Evolutionary conservation across 2,888 invertebrate genomes (phyloP), one percentile per base, ranked within the genome.

Genomic region (Eupithecia inturbata): DNA sequence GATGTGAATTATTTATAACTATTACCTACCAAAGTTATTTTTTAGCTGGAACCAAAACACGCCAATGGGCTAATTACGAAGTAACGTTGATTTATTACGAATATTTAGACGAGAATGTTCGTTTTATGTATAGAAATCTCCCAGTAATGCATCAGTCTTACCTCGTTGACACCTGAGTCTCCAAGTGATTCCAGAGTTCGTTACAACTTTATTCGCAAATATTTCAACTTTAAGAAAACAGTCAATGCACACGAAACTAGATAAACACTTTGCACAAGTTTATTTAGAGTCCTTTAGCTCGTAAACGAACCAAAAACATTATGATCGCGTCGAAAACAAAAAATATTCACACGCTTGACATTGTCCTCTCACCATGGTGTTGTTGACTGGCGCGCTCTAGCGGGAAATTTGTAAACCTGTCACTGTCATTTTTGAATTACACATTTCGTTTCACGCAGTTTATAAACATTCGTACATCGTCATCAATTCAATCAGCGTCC

Each of bases 151-250:
- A 91, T 92, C 85, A 85, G 82, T 89, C 94, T 94, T 94, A 94
- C 95, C 94, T 94, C 94, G 91, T 94, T 94, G 94, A 94, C 94
- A 95, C 94, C 94, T 93, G 92, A 93, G 93, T 89, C 90, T 90
- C 89, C 86, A 89, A 92, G 89, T 89, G 91, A 92, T 93, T 90
- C 88, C 83, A 87, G 92, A 93, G 93, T 93, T 93, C 91, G 93
- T 93, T 93, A 90, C 80, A 93, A 93, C 92, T 94, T 93, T 90
- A 89, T 88, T 87, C 90, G 90, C 89, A 84, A 91, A 91, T 91
- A 91, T 92, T 90, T 83, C 74, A 91, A 92, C 88, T 92, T 92
- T 89, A 81, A 77, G 84, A 82, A 79, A 84, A 86, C 80, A 89
- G 87, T 88, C 79, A 83, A 82, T 82, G 78, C 88, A 90, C 88